Conservation (phyloP, 2,797 vertebrate species). For the Buceros bicornis region DNA sequence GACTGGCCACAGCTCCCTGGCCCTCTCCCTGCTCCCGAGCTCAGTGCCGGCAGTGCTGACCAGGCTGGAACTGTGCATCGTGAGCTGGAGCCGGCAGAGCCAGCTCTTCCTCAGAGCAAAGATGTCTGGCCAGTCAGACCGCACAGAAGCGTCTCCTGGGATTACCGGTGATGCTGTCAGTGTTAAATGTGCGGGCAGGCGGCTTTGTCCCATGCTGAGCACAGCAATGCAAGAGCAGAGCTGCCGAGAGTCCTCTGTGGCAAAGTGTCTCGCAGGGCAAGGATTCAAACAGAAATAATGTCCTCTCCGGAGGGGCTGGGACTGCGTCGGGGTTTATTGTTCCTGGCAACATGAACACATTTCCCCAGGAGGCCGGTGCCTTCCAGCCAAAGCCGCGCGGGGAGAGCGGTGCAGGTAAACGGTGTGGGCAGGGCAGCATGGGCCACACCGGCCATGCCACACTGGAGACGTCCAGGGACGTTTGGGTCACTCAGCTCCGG, state of each 20-base stretch:
- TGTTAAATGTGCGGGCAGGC: neutral
- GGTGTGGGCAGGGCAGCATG: neutral
- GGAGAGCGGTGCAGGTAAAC: neutral
- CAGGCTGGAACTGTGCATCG: neutral
- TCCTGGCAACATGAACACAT: neutral
- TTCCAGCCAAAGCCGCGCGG: neutral
- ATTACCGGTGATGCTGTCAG: neutral
- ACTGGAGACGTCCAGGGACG: neutral
- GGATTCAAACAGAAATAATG: neutral
- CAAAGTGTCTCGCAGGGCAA: neutral
- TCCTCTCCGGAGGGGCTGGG: neutral
- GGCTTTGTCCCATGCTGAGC: neutral
- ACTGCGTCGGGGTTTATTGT: neutral
- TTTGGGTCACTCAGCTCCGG: neutral
- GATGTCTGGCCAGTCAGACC: neutral
- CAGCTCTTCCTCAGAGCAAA: neutral
- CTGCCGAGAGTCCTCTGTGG: neutral
- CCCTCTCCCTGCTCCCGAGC: neutral
- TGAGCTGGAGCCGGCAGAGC: neutral
- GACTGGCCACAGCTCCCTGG: rapidly evolving
- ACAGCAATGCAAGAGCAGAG: neutral
- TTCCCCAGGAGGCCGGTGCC: neutral
- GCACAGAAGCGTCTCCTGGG: neutral
- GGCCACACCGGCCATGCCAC: rapidly evolving
- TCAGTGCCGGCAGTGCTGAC: rapidly evolving